These are phyloP conservation scores for Dendronephthya gigantea DNA, from an alignment of 64 coral and sea anemone genomes.

Conservation along the genomic window DNA sequence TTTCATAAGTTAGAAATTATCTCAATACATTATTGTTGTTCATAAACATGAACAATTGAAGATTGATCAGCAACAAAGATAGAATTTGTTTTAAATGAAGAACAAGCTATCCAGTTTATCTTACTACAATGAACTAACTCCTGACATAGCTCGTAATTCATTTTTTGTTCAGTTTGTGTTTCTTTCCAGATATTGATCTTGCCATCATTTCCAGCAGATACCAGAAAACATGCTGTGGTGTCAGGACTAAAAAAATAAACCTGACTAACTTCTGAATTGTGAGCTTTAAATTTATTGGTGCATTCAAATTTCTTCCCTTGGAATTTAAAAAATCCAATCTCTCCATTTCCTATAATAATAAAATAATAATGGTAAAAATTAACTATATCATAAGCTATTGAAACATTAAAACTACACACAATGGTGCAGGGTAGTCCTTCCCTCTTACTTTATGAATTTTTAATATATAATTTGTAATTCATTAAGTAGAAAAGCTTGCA, in stretches of 20 bases:
- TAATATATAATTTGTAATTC: too few relatives aligned
- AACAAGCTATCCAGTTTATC: slow-evolving; percentile 75
- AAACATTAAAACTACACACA: neutral
- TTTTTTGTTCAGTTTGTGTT: neutral
- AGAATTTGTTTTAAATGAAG: slow-evolving; percentile 23
- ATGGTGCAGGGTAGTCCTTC: too few relatives aligned
- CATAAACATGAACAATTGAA: slow-evolving; percentile 60
- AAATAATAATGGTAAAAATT: neutral
- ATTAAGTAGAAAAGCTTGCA: too few relatives aligned
- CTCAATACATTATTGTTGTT: neutral
- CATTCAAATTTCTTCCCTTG: slow-evolving; percentile 67
- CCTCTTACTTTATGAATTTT: too few relatives aligned
- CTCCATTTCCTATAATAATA: slow-evolving; percentile 38
- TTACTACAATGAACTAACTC: slow-evolving; percentile 56
- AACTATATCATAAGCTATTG: neutral
- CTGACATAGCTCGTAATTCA: neutral
- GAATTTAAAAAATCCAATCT: slow-evolving; percentile 69
- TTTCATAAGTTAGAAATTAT: too few relatives aligned
- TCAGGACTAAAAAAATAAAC: slow-evolving; percentile 43
- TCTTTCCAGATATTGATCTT: slow-evolving; percentile 54
- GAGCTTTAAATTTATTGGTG: slow-evolving; percentile 35
- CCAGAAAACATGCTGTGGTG: slow-evolving; percentile 13
- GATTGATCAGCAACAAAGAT: slow-evolving; percentile 75
- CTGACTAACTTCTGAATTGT: slow-evolving; percentile 56
- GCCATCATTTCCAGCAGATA: slow-evolving; percentile 86